A percentile compares a stretch with the other conserved stretches of the same genome.
Evolutionary conservation across 30 jellyfish, hydroid and myxozoan species (phyloP).

Genomic region (Catostylus mosaicus): DNA sequence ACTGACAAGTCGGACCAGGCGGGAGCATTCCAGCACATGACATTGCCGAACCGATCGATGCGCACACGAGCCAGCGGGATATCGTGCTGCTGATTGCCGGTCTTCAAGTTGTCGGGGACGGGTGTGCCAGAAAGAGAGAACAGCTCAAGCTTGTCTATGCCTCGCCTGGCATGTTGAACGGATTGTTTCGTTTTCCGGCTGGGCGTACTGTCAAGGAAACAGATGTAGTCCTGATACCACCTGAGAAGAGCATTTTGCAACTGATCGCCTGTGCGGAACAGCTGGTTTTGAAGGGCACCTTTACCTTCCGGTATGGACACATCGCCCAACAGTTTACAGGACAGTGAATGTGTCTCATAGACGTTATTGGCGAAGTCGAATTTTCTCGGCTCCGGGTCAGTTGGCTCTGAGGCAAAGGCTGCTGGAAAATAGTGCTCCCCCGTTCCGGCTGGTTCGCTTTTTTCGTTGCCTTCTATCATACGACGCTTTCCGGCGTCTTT

Average conservation of each 20-base stretch:
- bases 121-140: not conserved
- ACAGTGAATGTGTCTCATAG: not conserved
- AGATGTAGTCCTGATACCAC: not conserved
- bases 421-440: not conserved
- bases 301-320: not conserved
- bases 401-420: not conserved
- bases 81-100: not conserved
- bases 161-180: not conserved
- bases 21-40: not conserved
- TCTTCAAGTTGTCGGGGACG: not conserved
- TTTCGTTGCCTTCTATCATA: not conserved
- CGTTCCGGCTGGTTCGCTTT: not conserved
- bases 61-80: no score
- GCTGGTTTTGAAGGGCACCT: not conserved
- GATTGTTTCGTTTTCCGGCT: not conserved
- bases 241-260: not conserved
- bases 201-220: not conserved
- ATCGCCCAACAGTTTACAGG: not conserved
- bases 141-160: not conserved
- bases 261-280: not conserved
- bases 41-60: constrained; percentile 1
- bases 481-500: no score
- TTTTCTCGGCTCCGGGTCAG: not conserved
- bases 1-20: not conserved
- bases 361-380: not conserved